phyloP scores from a whole-genome alignment of 1,140 invertebrate genomes.

The Periplaneta americana region DNA sequence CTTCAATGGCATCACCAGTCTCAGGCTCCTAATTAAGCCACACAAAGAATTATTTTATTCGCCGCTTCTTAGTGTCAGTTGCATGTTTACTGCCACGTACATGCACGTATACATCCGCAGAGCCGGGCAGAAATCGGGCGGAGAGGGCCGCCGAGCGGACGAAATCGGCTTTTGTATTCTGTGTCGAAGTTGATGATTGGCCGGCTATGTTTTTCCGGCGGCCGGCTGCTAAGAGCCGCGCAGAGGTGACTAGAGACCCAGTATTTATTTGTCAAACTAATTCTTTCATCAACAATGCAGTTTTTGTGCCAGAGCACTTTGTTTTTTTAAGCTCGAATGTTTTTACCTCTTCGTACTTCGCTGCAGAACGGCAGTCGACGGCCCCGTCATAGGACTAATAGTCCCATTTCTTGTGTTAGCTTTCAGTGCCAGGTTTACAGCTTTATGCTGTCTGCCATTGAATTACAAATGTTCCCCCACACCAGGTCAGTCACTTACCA shows the following conservation, averaged over 20 bases:
- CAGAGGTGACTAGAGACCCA: not conserved
- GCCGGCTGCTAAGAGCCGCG: not conserved
- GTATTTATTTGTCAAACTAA: not conserved
- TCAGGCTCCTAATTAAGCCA: no score
- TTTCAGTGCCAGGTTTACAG: no score
- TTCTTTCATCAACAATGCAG: not conserved
- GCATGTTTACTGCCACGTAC: no score
- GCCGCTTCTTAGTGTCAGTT: no score
- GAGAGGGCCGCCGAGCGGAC: no score
- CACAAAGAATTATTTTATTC: no score
- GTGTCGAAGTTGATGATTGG: not conserved
- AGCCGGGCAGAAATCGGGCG: no score
- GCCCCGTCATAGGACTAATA: not conserved
- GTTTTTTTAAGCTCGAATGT: not conserved
- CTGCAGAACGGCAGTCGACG: not conserved
- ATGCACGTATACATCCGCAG: no score
- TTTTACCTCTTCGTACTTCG: no score
- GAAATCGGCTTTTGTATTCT: not conserved
- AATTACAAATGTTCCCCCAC: not conserved
- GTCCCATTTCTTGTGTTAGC: not conserved
- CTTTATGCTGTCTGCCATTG: not conserved
- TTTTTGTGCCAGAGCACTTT: not conserved
- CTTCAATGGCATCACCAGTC: no score
- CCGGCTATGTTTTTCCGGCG: not conserved
- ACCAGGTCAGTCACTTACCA: not conserved